Base-by-base conservation (phyloP, 2,888 invertebrate genomes). In the Chydorus sphaericus region DNA sequence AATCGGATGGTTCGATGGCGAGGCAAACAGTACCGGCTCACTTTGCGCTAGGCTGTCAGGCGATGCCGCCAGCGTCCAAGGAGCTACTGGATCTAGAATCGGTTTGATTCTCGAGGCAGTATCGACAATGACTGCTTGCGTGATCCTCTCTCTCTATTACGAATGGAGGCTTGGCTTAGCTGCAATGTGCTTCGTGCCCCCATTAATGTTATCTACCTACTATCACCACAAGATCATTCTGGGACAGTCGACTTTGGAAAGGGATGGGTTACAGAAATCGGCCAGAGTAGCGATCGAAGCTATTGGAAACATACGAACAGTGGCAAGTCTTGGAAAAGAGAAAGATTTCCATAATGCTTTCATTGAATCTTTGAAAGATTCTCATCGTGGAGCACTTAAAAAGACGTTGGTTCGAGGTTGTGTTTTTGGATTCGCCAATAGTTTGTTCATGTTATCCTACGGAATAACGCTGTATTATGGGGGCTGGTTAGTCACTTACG, bases 281-380 rank as follows among this genome's bases (percentile, higher is more conserved):
- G 81, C 80, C 0, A 80, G 80, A 80, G 73, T 84, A 23, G 85
- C 85, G 0, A 78, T 83, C 0, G 85, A 85, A 62, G 83, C 83
- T 0, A 83, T 85, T 49, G 73, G 78, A 7, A 85, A 84, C 63
- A 81, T 86, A 7, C 75, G 85, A 39, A 88, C 88, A 1, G 79
- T 83, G 4, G 77, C 77, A 2, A 80, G 82, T 56, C 73, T 83
- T 57, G 79, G 83, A 1, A 73, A 81, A 14, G 85, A 85, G 65
- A 70, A 73, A 31, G 70, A 73, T 16, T 78, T 82, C n/a, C 61
- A 80, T 26, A 60, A 69, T 3, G 74, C 79, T 0, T 85, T 83
- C 66, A 69, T 71, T 23, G 65, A 66, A 0, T 79, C 80, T 48
- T 73, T 83, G 37, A 66, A 68, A 4, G 79, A 81, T 0, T 79